phyloP scores from a whole-genome alignment of 2,113 vertebrate genomes.

The Equus quagga region DNA sequence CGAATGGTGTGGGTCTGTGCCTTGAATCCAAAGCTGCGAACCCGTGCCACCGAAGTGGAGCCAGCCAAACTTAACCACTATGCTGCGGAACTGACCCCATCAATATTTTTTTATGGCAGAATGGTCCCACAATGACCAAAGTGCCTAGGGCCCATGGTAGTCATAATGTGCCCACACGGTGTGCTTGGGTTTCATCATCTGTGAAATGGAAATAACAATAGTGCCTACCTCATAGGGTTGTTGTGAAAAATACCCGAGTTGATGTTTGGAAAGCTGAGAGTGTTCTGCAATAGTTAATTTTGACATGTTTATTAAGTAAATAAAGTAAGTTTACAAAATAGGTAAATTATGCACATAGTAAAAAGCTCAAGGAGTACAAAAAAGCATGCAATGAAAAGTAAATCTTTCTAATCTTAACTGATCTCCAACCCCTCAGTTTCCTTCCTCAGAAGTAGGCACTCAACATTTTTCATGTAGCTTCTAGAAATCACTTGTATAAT shows the following conservation, averaged over 20 bases:
- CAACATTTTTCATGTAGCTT: constrained; percentile 33
- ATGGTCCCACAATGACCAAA: not conserved
- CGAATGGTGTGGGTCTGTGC: too few species aligned
- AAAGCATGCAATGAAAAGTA: not conserved
- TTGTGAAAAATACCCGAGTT: not conserved
- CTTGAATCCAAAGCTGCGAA: too few species aligned
- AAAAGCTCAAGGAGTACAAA: constrained; percentile 16
- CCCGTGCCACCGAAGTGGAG: too few species aligned
- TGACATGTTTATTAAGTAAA: constrained; percentile 38
- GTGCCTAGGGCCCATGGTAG: not conserved
- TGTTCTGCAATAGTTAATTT: constrained; percentile 16
- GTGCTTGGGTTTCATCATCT: not conserved
- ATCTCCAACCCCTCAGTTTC: not conserved
- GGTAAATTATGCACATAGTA: not conserved
- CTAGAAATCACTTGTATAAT: not conserved
- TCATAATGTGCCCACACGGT: not conserved
- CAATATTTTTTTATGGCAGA: not conserved
- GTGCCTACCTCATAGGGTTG: not conserved
- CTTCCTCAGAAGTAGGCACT: constrained; percentile 42
- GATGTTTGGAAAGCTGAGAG: constrained; percentile 51
- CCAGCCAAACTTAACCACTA: too few species aligned
- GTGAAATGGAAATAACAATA: constrained; percentile 28
- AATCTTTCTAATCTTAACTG: constrained; percentile 10
- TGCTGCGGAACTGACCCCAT: too few species aligned
- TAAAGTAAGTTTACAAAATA: not conserved